A percentile compares a stretch with the other conserved stretches of the same genome.
Conservation (phyloP, 2,113 vertebrate genomes). For the Microtus ochrogaster region DNA sequence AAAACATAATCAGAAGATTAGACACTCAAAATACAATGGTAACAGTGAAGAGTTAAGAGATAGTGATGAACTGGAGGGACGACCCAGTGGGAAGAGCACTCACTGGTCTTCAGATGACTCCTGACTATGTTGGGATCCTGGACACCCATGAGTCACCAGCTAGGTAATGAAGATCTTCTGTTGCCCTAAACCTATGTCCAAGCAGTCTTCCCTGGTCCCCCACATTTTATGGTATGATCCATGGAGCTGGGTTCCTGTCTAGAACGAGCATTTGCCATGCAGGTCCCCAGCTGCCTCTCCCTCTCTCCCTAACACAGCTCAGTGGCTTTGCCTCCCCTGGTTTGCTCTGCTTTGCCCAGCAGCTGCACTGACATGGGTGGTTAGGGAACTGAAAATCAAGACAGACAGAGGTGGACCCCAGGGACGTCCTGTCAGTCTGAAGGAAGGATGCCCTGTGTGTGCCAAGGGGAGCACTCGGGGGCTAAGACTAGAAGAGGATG, state of each 20-base stretch:
- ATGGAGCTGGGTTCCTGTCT: background rate
- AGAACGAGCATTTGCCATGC: background rate
- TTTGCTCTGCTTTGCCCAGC: background rate
- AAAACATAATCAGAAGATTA: too few species aligned
- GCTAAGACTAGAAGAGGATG: background rate
- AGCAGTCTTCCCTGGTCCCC: background rate
- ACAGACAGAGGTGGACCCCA: background rate
- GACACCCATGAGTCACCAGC: background rate
- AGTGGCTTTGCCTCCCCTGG: background rate
- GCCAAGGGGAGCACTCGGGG: background rate
- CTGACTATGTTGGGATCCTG: background rate
- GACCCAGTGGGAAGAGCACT: too few species aligned
- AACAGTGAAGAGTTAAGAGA: too few species aligned
- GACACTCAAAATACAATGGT: too few species aligned
- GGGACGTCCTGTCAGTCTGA: background rate
- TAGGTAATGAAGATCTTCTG: background rate
- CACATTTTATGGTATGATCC: slow-evolving; percentile 15
- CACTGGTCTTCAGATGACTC: background rate
- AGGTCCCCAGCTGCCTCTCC: background rate
- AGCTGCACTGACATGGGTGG: background rate
- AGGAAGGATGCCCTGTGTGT: background rate
- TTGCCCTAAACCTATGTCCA: background rate
- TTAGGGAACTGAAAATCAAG: background rate
- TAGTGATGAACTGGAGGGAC: too few species aligned
- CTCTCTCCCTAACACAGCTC: background rate